Base-by-base conservation (phyloP, 2,113 vertebrate genomes). In the Heterotis niloticus region DNA sequence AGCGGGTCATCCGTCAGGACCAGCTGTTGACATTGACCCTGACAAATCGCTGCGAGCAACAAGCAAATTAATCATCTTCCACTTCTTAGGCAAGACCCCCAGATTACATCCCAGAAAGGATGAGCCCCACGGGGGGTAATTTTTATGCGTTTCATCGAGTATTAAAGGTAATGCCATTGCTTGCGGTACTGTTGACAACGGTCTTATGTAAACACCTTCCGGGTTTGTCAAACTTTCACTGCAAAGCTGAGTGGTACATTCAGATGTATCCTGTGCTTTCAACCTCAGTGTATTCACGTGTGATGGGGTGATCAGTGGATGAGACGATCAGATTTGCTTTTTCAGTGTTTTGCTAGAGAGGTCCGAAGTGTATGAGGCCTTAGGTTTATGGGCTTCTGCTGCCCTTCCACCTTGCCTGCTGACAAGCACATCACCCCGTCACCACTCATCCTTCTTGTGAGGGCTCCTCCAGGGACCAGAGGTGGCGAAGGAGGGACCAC, bases 21-120 rank as follows among this genome's bases (percentile, higher is more conserved):
- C 88, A 90, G 87, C 88, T 91, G 88, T 91, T 92, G 89, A 91
- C 89, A 90, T 80, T 91, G 88, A 91, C 87, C 89, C 89, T 85
- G 86, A 87, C 89, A 92, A 90, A 91, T 91, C 87, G 90, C 87
- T 91, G 77, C 82, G 88, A 18, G 89, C 90, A 90, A 91, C 88
- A 90, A 88, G 87, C 89, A 24, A 88, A 90, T 90, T 89, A 86
- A 86, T 83, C 9, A 81, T 90, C 88, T 90, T 87, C 84, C 85
- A 85, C 73, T 78, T 59, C 44, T 81, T 88, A 81, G 78, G 81
- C 34, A 44, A 44, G 34, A 44, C 34, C 34, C 85, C 82, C 83
- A 69, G 75, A 75, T 75, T 75, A 60, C 78, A 81, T 64, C 59
- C 73, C 78, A 65, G 51, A 66, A 68, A n/a, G 62, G 72, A 83